Evolutionary conservation across 2,888 invertebrate species (phyloP).

Genomic region (Acanthosepion lycidas): DNA sequence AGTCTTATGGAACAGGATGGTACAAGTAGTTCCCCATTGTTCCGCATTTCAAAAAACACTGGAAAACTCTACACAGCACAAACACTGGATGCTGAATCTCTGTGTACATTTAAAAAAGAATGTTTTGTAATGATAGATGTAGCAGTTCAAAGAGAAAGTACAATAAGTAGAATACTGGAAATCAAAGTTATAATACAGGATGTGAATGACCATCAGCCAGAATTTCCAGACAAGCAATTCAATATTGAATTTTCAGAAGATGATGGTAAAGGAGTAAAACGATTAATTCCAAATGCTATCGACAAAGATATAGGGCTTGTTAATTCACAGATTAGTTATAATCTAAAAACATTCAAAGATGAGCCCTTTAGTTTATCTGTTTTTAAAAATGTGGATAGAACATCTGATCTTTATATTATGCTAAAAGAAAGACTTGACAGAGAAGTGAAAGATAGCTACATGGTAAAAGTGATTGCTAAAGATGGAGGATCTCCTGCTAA

Average conservation of each 20-base stretch:
- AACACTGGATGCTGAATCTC: neutral
- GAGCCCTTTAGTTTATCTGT: neutral
- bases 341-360: neutral
- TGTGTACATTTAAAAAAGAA: neutral
- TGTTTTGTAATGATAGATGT: slow-evolving; percentile 9
- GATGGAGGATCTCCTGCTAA: neutral
- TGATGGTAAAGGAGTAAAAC: neutral
- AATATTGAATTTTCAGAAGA: neutral
- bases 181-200: neutral
- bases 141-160: neutral
- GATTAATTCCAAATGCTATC: neutral
- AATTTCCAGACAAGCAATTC: neutral
- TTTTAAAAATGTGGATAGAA: neutral
- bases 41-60: neutral
- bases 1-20: slow-evolving; percentile 13
- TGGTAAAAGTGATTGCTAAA: neutral
- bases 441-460: neutral
- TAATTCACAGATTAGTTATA: neutral
- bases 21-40: neutral
- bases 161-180: neutral
- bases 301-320: neutral
- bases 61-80: neutral
- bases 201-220: neutral
- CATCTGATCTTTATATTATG: neutral
- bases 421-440: neutral